phyloP scores from a whole-genome alignment of 2,113 vertebrate genomes.

The Calypte anna region DNA sequence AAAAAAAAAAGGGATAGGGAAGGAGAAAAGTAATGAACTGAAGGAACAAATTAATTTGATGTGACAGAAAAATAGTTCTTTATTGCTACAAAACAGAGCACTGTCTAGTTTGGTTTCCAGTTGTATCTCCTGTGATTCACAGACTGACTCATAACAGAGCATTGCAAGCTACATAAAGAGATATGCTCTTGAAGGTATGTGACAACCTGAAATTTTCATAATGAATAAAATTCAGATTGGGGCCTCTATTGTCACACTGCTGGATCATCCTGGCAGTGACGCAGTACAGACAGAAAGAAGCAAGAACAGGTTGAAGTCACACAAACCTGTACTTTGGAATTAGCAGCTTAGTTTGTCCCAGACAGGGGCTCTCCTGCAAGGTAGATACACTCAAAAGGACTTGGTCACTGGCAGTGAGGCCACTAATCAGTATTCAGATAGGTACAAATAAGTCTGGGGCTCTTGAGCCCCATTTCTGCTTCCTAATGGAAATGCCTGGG shows the following conservation, averaged over 20 bases:
- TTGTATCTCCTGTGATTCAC: slow-evolving; percentile 13
- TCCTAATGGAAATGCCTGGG: neutral
- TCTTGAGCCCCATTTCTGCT: neutral
- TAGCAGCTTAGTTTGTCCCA: neutral
- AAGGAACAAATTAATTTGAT: neutral
- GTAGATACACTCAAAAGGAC: neutral
- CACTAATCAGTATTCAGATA: neutral
- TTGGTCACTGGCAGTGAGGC: neutral
- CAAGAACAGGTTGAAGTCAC: neutral
- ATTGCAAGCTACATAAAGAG: neutral
- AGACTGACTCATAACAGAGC: neutral
- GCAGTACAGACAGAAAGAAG: neutral
- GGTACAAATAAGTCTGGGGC: neutral
- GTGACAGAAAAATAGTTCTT: neutral
- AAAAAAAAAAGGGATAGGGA: neutral
- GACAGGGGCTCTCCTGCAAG: neutral
- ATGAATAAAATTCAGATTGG: neutral
- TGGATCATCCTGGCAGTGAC: neutral
- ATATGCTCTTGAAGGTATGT: neutral
- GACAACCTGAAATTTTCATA: neutral
- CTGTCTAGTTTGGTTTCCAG: neutral
- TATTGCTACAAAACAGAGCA: neutral
- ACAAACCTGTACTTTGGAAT: neutral
- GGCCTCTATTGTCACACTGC: neutral
- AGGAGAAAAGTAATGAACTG: neutral